Conservation (phyloP, 2,797 vertebrate species). For the Pipistrellus kuhlii region DNA sequence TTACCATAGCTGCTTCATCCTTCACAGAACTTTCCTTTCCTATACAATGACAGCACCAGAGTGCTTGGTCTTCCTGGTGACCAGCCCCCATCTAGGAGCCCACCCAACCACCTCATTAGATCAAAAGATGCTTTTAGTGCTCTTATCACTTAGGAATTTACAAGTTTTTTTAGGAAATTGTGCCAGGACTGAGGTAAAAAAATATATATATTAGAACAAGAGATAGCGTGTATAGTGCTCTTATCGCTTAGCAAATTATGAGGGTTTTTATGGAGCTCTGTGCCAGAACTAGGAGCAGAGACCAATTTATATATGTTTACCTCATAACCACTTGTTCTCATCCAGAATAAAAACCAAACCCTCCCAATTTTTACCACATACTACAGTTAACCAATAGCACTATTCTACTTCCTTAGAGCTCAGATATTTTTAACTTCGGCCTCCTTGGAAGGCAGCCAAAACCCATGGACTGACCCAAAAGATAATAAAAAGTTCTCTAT, state of each 20-base stretch:
- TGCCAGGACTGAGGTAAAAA: not conserved
- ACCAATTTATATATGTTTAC: not conserved
- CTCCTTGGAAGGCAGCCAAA: conserved; percentile 38
- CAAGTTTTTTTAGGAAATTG: not conserved
- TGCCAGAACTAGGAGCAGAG: not conserved
- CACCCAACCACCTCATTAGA: not conserved
- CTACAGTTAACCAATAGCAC: not conserved
- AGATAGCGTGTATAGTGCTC: not conserved
- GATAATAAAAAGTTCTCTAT: conserved; percentile 8
- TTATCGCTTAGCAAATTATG: not conserved
- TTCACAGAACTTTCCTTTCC: not conserved
- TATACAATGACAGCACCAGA: not conserved
- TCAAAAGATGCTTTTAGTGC: not conserved
- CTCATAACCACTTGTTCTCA: conserved; percentile 35
- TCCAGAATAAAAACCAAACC: conserved; percentile 1
- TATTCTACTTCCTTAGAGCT: not conserved
- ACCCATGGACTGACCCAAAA: not conserved
- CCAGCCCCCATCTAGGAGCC: not conserved
- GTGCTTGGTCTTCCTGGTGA: not conserved
- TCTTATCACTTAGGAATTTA: not conserved
- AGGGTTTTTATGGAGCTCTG: not conserved
- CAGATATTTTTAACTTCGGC: conserved; percentile 28
- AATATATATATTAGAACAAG: not conserved
- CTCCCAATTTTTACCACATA: conserved; percentile 23
- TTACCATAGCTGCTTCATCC: not conserved